Percentiles rank a stretch among this genome's conserved stretches.
phyloP scores from a whole-genome alignment of 2,888 invertebrate genomes.

The Azorinus chamasolen region DNA sequence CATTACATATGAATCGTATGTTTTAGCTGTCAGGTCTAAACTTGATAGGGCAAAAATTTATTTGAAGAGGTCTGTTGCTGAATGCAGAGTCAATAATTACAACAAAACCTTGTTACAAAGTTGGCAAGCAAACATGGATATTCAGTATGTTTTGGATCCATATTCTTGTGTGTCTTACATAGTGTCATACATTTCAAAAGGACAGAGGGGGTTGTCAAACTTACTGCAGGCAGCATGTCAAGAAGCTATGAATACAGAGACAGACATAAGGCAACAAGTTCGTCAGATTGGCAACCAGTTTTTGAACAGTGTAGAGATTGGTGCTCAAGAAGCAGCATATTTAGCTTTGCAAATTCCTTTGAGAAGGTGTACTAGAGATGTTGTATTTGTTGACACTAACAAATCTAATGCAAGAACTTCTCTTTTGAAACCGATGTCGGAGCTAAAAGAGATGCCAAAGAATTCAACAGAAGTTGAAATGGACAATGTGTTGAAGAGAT shows the following conservation, averaged over 20 bases:
- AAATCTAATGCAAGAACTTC: constrained; percentile 40
- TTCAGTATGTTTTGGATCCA: constrained; percentile 59
- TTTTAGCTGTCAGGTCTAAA: constrained; percentile 1
- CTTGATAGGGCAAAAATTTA: constrained; percentile 34
- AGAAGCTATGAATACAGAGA: constrained; percentile 35
- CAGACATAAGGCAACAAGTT: constrained; percentile 55
- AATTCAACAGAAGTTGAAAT: constrained; percentile 43
- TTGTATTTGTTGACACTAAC: constrained; percentile 49
- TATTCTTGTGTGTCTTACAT: constrained; percentile 65
- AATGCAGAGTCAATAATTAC: constrained; percentile 57
- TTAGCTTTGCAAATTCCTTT: constrained; percentile 59
- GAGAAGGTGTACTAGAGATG: constrained; percentile 36
- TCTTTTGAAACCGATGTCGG: constrained; percentile 37
- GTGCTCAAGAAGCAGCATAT: constrained; percentile 59
- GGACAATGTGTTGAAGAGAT: constrained; percentile 52
- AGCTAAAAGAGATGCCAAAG: constrained; percentile 47
- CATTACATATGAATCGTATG: background rate
- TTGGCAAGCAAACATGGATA: constrained; percentile 66
- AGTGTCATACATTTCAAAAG: constrained; percentile 56
- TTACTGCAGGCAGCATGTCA: constrained; percentile 41
- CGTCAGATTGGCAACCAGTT: constrained; percentile 58
- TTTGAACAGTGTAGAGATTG: constrained; percentile 50
- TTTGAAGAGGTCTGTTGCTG: constrained; percentile 35
- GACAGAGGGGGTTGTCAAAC: constrained; percentile 44
- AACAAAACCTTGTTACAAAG: constrained; percentile 36